Evolutionary conservation across 2,888 invertebrate genomes (phyloP), one percentile per base, ranked within the genome.

Genomic region (Pyrocoelia pectoralis): DNA sequence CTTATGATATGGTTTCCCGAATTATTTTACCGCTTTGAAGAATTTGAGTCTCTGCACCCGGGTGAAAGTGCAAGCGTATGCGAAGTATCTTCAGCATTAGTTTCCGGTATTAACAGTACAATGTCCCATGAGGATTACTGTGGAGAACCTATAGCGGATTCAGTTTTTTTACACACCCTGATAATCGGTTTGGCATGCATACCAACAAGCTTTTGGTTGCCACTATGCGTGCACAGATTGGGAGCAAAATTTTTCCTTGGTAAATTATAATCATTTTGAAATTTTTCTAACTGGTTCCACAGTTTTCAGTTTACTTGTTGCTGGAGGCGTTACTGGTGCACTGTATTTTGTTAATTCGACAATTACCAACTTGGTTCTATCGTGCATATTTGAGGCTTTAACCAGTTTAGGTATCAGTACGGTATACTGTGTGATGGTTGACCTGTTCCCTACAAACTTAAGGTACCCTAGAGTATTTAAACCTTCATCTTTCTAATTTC

Each of bases 1-100:
- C 82, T 95, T 43, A 94, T 94, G 92, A 88, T 95, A 79, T 95
- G 95, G 95, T 94, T 95, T 82, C 94, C 94, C 10, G 94, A 94
- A 80, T 81, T 95, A 73, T 95, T 95, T 82, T 88, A 89, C 80
- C 89, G 94, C 56, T 92, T 92, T 80, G 91, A 92, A 74, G 89
- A 89, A 72, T 92, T 88, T 78, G 92, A 92, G 76, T 77, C 80
- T 18, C 78, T 82, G 1, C 84, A 89, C 84, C 91, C 91, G 0
- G 88, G 87, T 67, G 83, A 86, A 52, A 84, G 85, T 0, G 91
- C 91, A 0, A 89, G 91, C 0, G 90, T 93, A 5, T 93, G 93
- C 77, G 90, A 91, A 73, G 91, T 93, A 0, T 91, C 91, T 10
- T 84, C 89, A 6, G 87, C 89, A 54, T 87, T 88, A 10, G 75